Conservation (phyloP, 2,888 invertebrate species). For the Alviniconcha strummeri region DNA sequence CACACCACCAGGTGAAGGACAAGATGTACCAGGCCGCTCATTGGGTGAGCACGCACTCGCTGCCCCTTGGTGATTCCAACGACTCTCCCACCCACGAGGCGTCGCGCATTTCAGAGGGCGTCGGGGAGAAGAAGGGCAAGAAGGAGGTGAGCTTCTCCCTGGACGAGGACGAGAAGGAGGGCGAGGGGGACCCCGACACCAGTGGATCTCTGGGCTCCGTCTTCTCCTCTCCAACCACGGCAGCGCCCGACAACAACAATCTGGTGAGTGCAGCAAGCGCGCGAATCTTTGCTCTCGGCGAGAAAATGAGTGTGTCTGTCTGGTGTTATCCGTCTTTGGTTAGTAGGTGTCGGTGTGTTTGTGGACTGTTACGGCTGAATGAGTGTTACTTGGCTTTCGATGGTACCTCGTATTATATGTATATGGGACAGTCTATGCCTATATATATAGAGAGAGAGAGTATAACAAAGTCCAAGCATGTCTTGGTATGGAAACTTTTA, state of each 20-base stretch:
- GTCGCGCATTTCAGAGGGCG: constrained; percentile 43
- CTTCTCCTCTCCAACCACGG: constrained; percentile 13
- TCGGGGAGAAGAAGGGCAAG: constrained; percentile 49
- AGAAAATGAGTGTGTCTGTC: too few species aligned
- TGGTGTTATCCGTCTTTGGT: too few species aligned
- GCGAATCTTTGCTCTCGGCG: too few species aligned
- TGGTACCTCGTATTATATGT: neutral
- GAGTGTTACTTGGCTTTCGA: too few species aligned
- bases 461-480: too few species aligned
- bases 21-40: constrained; percentile 43
- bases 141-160: constrained; percentile 67
- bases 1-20: constrained; percentile 41
- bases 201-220: constrained; percentile 54
- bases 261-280: constrained; percentile 28
- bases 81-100: constrained; percentile 24
- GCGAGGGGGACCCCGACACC: constrained; percentile 46
- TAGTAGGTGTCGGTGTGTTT: too few species aligned
- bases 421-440: neutral
- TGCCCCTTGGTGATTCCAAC: constrained; percentile 21
- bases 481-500: too few species aligned
- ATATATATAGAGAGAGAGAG: neutral
- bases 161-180: constrained; percentile 50
- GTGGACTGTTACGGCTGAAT: too few species aligned
- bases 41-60: constrained; percentile 42
- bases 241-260: constrained; percentile 26